A percentile compares a stretch with the other conserved stretches of the same genome.
These are phyloP conservation scores for Monochamus alternatus DNA, from an alignment of 2,888 invertebrate species.

Conservation along the genomic window DNA sequence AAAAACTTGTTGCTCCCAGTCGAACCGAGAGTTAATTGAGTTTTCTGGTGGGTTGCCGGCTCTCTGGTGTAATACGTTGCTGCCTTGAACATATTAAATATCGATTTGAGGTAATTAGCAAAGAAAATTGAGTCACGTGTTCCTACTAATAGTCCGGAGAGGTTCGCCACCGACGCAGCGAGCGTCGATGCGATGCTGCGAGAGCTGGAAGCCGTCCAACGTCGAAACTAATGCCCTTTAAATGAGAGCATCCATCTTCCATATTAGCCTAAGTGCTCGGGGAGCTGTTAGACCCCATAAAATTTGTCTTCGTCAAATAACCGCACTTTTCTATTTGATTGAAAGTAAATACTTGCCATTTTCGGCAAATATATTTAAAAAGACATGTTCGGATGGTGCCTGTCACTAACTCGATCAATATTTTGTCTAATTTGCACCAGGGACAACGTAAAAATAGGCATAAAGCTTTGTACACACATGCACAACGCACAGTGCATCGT, in stretches of 20 bases:
- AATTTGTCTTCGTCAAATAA: not conserved
- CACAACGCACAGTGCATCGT: no score
- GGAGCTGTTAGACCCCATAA: not conserved
- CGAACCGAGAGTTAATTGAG: conserved; percentile 40
- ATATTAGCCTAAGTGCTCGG: conserved; percentile 17
- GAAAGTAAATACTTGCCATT: no score
- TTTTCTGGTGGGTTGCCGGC: conserved; percentile 42
- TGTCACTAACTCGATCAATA: no score
- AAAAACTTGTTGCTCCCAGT: conserved; percentile 42
- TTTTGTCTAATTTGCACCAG: no score
- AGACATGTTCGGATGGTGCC: no score
- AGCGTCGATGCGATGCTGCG: conserved; percentile 9
- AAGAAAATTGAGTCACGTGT: conserved; percentile 49
- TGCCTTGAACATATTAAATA: conserved; percentile 45
- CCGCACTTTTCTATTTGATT: not conserved
- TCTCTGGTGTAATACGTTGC: conserved; percentile 38
- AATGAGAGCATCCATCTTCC: conserved; percentile 33
- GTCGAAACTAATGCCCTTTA: conserved; percentile 29
- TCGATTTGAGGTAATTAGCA: conserved; percentile 45
- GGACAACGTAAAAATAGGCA: no score
- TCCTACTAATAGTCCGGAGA: conserved; percentile 34
- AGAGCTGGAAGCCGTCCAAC: conserved; percentile 37
- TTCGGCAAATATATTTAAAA: no score
- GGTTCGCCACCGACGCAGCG: conserved; percentile 25
- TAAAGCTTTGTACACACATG: no score